Base-by-base conservation (phyloP, 2,113 vertebrate species). In the Dipodomys ordii region DNA sequence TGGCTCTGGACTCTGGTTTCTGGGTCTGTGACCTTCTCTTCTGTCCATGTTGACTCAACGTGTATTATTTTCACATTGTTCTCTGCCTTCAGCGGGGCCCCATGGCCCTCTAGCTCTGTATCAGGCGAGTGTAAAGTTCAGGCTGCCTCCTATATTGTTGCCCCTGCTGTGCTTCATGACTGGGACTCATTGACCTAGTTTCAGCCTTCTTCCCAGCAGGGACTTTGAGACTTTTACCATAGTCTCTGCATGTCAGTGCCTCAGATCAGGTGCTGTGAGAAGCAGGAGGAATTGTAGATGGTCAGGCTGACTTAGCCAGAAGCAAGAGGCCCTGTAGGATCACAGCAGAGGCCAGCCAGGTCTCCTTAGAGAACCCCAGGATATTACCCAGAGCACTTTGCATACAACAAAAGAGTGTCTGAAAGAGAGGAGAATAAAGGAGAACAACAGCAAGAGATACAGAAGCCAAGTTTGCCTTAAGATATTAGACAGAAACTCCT, bases 391-490 rank as follows among this genome's bases (percentile, higher is more conserved):
- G n/a, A 46, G 23, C n/a, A 4, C 30, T 74, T 9, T 57, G 35
- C 32, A 62, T 12, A 78, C 57, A 87, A 49, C 49, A 93, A 78
- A 82, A 53, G 83, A 49, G 28, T 88, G 32, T 79, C 69, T 25
- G 5, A 46, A 32, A 3, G 49, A 91, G 49, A 30, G 10, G 0
- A 20, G 16, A 30, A n/a, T 79, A 82, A 78, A 78, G 22, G 39
- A 28, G 71, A 78, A 85, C 60, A 86, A 82, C 8, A 79, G 64
- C 69, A 79, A n/a, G 6, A 71, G 86, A 90, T 35, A 65, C 27
- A 53, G 78, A 39, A 93, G 57, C 19, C 80, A 19, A 73, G 72
- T 94, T 90, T 81, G 76, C 89, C 62, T 87, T 57, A 73, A 88
- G 67, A 68, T 57, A 69, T 1, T 7, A 90, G 69, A 68, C 35